These are phyloP conservation scores for Daphoenositta chrysoptera DNA, from an alignment of 2,113 vertebrate species.

Conservation along the genomic window DNA sequence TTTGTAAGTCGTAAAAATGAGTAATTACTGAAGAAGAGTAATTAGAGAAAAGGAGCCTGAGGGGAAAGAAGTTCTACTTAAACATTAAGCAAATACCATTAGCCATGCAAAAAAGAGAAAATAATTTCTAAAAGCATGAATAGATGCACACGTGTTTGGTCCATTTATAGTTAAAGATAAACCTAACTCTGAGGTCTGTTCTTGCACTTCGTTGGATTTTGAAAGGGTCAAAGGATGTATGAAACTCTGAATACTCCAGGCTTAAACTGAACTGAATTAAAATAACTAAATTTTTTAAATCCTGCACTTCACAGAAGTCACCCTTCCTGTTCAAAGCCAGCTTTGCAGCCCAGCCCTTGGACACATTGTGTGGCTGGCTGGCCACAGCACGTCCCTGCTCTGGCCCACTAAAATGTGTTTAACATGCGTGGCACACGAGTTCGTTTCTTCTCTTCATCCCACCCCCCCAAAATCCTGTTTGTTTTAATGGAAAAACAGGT, in stretches of 20 bases:
- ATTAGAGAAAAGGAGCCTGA: slow-evolving; percentile 50
- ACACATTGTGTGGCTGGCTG: neutral
- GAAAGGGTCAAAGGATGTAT: neutral
- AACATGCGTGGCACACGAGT: neutral
- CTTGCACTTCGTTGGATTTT: neutral
- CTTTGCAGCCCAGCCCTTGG: neutral
- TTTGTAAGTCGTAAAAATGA: slow-evolving; percentile 2
- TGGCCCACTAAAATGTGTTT: neutral
- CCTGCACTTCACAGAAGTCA: neutral
- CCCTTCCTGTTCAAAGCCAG: neutral
- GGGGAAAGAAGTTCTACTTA: slow-evolving; percentile 49
- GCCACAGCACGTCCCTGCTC: neutral
- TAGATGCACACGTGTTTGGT: neutral
- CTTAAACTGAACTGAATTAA: neutral
- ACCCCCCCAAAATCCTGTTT: neutral
- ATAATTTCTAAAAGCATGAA: neutral
- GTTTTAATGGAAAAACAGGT: neutral
- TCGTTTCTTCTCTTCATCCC: neutral
- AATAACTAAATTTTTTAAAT: neutral
- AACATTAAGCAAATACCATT: slow-evolving; percentile 9
- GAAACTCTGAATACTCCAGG: neutral
- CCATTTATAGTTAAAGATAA: neutral
- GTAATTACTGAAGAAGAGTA: slow-evolving; percentile 51
- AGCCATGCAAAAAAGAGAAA: neutral
- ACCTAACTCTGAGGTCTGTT: neutral